Evolutionary conservation across 2,113 vertebrate species (phyloP).

Genomic region (Xenopus tropicalis): DNA sequence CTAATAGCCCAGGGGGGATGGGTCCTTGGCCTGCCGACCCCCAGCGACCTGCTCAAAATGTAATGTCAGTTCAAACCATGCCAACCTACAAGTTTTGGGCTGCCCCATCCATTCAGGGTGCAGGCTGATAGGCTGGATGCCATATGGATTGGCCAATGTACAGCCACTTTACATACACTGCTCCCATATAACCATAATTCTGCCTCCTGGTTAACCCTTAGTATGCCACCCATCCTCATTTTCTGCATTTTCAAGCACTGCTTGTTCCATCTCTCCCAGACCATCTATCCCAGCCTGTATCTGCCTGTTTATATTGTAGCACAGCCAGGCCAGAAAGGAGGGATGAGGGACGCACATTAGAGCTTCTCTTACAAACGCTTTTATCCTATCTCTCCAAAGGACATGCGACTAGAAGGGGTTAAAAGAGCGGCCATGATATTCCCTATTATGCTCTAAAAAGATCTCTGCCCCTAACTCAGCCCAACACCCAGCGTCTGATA

Average conservation of each 20-base stretch:
- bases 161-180: too few relatives aligned
- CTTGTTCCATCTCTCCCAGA: background rate
- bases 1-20: too few relatives aligned
- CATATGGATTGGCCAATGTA: too few relatives aligned
- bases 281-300: slow-evolving; percentile 30
- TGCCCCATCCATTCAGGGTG: too few relatives aligned
- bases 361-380: slow-evolving; percentile 25
- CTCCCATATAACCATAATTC: too few relatives aligned
- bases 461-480: background rate
- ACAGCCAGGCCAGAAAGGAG: slow-evolving; percentile 8
- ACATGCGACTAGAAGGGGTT: background rate
- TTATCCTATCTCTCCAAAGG: background rate
- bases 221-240: background rate
- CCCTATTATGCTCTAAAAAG: background rate
- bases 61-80: too few relatives aligned
- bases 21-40: too few relatives aligned
- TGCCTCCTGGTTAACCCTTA: too few relatives aligned
- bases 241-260: background rate
- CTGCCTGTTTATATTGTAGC: slow-evolving; percentile 30
- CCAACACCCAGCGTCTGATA: background rate
- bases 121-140: too few relatives aligned
- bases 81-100: too few relatives aligned
- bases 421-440: background rate
- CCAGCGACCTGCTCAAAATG: too few relatives aligned
- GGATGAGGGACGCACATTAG: slow-evolving; percentile 21